These are phyloP conservation scores for Lepidostoma basale DNA, from an alignment of 1,140 invertebrate species.

Conservation along the genomic window DNA sequence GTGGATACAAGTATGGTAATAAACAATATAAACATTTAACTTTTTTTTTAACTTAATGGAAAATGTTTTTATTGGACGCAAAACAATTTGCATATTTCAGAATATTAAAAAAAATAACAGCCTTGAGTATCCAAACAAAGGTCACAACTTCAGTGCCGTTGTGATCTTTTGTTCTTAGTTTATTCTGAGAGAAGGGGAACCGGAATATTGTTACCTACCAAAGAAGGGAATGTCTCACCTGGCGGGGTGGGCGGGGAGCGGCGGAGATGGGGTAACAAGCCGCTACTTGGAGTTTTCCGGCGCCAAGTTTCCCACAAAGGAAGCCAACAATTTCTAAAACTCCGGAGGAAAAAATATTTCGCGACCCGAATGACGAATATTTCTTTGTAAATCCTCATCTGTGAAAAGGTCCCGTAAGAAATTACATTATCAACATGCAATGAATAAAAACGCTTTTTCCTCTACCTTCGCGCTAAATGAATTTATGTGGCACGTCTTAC, in stretches of 20 bases:
- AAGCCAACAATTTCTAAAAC: conserved; percentile 13
- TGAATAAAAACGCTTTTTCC: conserved; percentile 17
- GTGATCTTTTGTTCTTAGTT: conserved; percentile 16
- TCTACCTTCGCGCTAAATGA: neutral
- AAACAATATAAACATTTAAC: too few relatives aligned
- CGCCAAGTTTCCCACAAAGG: conserved; percentile 14
- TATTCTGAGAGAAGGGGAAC: neutral
- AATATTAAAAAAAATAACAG: neutral
- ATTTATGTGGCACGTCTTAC: neutral
- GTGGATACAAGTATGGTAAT: too few relatives aligned
- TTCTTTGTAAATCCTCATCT: conserved; percentile 18
- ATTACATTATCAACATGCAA: conserved; percentile 21
- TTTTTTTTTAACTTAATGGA: too few relatives aligned
- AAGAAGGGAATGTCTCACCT: neutral
- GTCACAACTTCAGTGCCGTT: neutral
- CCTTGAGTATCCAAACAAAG: neutral
- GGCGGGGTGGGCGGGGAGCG: neutral
- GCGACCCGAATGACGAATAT: conserved; percentile 5
- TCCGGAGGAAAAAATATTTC: conserved; percentile 13
- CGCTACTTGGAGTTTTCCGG: conserved; percentile 17
- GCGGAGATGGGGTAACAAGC: conserved; percentile 1
- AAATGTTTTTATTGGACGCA: too few relatives aligned
- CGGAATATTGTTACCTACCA: conserved; percentile 1
- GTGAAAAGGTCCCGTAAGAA: conserved; percentile 2
- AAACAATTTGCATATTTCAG: neutral